Evolutionary conservation across 2,113 vertebrate species (phyloP).

Genomic region (Datnioides undecimradiatus): DNA sequence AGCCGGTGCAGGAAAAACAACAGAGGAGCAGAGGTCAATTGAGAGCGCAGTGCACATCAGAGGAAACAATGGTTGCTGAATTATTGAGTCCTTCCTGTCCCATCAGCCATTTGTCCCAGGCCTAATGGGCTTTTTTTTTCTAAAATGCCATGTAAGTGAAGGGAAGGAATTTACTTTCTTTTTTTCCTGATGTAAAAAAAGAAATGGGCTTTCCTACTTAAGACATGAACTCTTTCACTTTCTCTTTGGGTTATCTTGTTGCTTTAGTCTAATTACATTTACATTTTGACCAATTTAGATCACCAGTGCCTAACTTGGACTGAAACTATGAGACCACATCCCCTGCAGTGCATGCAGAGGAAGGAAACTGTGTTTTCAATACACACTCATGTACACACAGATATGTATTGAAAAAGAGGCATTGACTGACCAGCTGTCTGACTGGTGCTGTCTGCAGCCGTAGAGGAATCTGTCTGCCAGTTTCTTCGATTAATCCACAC

Average conservation of each 20-base stretch:
- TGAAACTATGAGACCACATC: slow-evolving; percentile 17
- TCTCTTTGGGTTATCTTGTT: slow-evolving; percentile 9
- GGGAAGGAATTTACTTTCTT: slow-evolving; percentile 34
- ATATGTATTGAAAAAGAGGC: slow-evolving; percentile 47
- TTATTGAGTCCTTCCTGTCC: slow-evolving; percentile 83
- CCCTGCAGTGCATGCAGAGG: not conserved
- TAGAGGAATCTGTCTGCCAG: slow-evolving; percentile 56
- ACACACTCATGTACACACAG: slow-evolving; percentile 1
- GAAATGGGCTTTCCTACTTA: slow-evolving; percentile 23
- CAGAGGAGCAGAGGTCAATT: slow-evolving; percentile 78
- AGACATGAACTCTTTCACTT: slow-evolving; percentile 1
- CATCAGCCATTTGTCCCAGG: slow-evolving; percentile 75
- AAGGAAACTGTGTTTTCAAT: not conserved
- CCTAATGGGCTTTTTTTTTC: slow-evolving; percentile 80
- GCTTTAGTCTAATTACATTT: slow-evolving; percentile 22
- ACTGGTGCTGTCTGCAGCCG: slow-evolving; percentile 45
- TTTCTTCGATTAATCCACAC: slow-evolving; percentile 71
- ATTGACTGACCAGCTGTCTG: slow-evolving; percentile 51
- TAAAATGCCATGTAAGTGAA: slow-evolving; percentile 67
- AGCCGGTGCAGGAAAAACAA: slow-evolving; percentile 67
- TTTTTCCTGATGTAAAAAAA: slow-evolving; percentile 56
- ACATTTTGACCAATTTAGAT: slow-evolving; percentile 39
- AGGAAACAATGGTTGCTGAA: slow-evolving; percentile 84
- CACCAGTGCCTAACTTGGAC: not conserved
- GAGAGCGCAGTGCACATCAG: slow-evolving; percentile 75